Conservation (phyloP, 1,140 invertebrate species). For the Luehdorfia chinensis region DNA sequence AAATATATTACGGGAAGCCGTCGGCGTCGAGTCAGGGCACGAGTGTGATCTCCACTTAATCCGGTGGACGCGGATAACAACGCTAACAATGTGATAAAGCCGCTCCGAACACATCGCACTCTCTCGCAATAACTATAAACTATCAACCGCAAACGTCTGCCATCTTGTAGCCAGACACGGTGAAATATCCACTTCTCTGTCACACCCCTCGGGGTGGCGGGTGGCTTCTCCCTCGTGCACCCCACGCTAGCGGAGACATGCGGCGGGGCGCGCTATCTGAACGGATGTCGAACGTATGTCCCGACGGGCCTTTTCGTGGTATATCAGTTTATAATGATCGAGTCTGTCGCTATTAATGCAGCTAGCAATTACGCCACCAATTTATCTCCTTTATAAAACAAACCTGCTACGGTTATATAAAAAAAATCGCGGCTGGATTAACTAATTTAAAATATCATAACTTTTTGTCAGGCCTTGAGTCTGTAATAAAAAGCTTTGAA, state of each 20-base stretch:
- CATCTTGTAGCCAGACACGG: slow-evolving; percentile 70
- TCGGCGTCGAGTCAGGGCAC: slow-evolving; percentile 24
- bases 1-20: slow-evolving; percentile 40
- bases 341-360: slow-evolving; percentile 2
- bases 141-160: slow-evolving; percentile 74
- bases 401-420: too few species aligned
- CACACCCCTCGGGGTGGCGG: slow-evolving; percentile 31
- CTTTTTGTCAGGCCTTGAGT: too few species aligned
- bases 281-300: slow-evolving; percentile 28
- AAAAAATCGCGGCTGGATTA: too few species aligned
- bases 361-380: background rate
- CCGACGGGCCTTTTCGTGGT: slow-evolving; percentile 27
- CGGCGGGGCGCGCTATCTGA: slow-evolving; percentile 28
- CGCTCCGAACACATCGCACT: slow-evolving; percentile 59
- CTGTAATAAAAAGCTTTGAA: too few species aligned
- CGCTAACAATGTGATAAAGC: slow-evolving; percentile 74
- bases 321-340: slow-evolving; percentile 25
- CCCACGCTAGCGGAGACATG: slow-evolving; percentile 42
- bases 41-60: slow-evolving; percentile 65
- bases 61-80: slow-evolving; percentile 68
- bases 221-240: slow-evolving; percentile 44
- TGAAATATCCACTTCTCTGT: slow-evolving; percentile 64
- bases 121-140: slow-evolving; percentile 75
- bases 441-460: too few species aligned
- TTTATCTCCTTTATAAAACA: too few species aligned